Base-by-base conservation (phyloP, 2,888 invertebrate genomes). In the Hypomecis atomaria region DNA sequence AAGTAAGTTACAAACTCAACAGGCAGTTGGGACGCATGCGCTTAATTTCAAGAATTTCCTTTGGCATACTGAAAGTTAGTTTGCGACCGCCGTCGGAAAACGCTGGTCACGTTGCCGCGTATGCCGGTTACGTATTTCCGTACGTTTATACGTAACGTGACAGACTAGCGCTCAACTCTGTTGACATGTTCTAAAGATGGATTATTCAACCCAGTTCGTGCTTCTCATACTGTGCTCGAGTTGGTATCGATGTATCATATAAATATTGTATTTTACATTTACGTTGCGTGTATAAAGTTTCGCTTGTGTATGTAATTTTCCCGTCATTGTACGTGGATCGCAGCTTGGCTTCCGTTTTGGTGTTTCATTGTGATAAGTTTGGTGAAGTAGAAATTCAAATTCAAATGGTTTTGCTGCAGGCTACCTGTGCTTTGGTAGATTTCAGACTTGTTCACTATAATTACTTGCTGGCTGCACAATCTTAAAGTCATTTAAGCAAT, bases 161-260 rank as follows among this genome's bases (percentile, higher is more conserved):
- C 43, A 47, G 50, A 45, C 48, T 38, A 36, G 56, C 59, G 50
- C 36, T 23, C 23, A 23, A 23, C 23, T 23, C 47, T 47, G 62
- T 65, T 71, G 63, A 71, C 62, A 74, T 71, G 76, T 67, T 52
- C 66, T 68, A 73, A 64, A 50, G 67, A 90, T 90, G 90, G 79
- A 87, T 81, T 85, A 81, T 78, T 79, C 87, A 60, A 78, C 77
- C 67, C 78, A 84, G 70, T 81, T 89, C 70, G 83, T 87, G 82
- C 73, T 89, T 66, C 82, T 89, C 65, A 81, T 90, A 77, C 72
- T 89, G 71, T 86, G 84, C 74, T 82, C 88, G 77, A 89, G 90
- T 90, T 82, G 66, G 89, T 89, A 88, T 84, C 62, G 69, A 75
- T 78, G 75, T 55, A 71, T 74, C 40, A 70, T 65, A 67, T 72